A percentile compares a stretch with the other conserved stretches of the same genome.
Evolutionary conservation across 2,113 vertebrate genomes (phyloP).

Genomic region (Anoura caudifer): DNA sequence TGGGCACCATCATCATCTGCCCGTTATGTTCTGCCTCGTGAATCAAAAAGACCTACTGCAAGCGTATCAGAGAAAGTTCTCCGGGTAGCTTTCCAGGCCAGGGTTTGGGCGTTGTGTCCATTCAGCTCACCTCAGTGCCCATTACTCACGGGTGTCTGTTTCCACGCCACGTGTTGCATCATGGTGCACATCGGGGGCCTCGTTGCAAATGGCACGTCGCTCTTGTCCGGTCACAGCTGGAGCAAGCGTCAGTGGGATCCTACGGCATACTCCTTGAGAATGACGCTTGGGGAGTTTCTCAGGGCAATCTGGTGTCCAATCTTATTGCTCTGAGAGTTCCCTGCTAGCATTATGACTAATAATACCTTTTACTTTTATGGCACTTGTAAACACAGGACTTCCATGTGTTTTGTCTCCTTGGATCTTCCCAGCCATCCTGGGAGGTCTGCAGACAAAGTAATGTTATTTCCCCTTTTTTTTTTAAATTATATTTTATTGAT

Average conservation of each 20-base stretch:
- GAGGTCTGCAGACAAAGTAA: neutral
- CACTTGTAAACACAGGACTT: neutral
- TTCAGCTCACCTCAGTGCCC: neutral
- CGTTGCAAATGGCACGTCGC: neutral
- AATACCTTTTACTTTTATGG: neutral
- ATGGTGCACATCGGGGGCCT: neutral
- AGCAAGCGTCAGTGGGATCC: neutral
- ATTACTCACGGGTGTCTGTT: neutral
- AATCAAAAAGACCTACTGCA: neutral
- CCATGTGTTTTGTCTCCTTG: neutral
- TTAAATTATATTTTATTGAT: too few relatives aligned
- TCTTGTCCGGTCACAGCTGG: neutral
- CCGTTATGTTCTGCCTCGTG: neutral
- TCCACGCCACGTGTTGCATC: neutral
- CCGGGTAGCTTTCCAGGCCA: neutral
- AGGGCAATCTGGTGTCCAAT: neutral
- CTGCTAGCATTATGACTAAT: neutral
- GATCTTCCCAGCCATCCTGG: neutral
- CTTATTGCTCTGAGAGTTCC: neutral
- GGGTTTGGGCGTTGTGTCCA: neutral
- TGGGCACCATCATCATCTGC: neutral
- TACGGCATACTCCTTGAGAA: neutral
- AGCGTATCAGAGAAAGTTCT: neutral
- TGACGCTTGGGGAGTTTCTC: neutral
- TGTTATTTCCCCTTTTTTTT: too few relatives aligned